phyloP scores from a whole-genome alignment of 2,888 invertebrate genomes.

The Rhodophaea formosa region DNA sequence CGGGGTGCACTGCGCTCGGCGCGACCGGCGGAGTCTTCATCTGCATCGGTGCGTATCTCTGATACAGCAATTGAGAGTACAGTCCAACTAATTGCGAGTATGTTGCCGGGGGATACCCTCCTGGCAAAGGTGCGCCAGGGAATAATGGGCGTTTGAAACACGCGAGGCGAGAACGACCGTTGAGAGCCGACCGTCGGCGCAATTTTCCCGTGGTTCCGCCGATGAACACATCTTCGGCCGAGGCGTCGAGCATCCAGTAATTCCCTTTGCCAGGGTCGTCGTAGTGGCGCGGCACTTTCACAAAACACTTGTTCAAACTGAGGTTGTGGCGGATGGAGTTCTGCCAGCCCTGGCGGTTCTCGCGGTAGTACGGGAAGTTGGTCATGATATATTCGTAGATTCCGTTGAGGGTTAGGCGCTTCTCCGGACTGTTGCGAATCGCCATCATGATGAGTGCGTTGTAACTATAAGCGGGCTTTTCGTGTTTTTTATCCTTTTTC shows the following conservation, averaged over 20 bases:
- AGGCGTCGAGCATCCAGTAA: conserved; percentile 99
- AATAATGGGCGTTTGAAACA: conserved; percentile 91
- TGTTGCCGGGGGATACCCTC: conserved; percentile 80
- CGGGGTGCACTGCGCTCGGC: conserved; percentile 78
- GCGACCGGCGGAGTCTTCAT: conserved; percentile 75
- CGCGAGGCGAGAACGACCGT: conserved; percentile 92
- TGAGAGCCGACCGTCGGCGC: conserved; percentile 93
- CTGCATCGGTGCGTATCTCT: conserved; percentile 83
- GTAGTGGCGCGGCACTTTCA: conserved; percentile 98
- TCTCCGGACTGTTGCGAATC: conserved; percentile 96
- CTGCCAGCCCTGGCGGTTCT: conserved; percentile 99
- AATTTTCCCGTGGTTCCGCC: conserved; percentile 98
- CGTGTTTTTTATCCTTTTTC: conserved; percentile 84
- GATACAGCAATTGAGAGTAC: conserved; percentile 85
- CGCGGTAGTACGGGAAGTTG: conserved; percentile 98
- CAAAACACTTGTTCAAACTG: conserved; percentile 98
- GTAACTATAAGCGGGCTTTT: conserved; percentile 98
- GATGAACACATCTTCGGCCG: conserved; percentile 99
- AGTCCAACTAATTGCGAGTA: conserved; percentile 81
- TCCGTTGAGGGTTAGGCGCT: conserved; percentile 95
- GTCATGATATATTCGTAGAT: conserved; percentile 99
- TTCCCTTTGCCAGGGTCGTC: conserved; percentile 99
- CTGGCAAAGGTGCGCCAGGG: conserved; percentile 82
- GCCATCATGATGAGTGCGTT: conserved; percentile 99
- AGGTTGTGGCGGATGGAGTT: conserved; percentile 99